phyloP scores from a whole-genome alignment of 2,797 vertebrate species.

The Pseudomugil gertrudae region DNA sequence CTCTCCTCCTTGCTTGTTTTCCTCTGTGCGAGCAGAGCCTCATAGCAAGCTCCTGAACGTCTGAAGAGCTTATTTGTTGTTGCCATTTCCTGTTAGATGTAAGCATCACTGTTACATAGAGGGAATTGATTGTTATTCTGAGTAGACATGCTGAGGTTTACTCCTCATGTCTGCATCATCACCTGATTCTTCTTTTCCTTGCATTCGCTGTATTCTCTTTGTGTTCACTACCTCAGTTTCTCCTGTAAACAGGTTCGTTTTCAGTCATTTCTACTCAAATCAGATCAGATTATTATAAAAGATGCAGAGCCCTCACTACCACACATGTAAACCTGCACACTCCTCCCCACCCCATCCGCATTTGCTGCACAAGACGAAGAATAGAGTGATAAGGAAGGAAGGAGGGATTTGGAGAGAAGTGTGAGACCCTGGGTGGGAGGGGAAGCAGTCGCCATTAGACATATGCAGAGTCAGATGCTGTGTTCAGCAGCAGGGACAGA shows the following conservation, averaged over 20 bases:
- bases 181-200: neutral
- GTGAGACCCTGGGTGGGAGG: constrained; percentile 58
- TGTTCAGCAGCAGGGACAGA: constrained; percentile 50
- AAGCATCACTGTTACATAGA: constrained; percentile 19
- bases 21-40: constrained; percentile 42
- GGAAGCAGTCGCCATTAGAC: constrained; percentile 67
- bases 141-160: constrained; percentile 32
- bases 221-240: neutral
- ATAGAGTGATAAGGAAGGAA: constrained; percentile 64
- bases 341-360: constrained; percentile 54
- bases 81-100: constrained; percentile 30
- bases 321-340: constrained; percentile 60
- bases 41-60: constrained; percentile 42
- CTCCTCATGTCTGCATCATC: constrained; percentile 7
- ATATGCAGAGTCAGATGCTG: constrained; percentile 70
- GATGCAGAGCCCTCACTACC: constrained; percentile 33
- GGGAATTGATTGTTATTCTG: constrained; percentile 26
- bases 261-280: constrained; percentile 3
- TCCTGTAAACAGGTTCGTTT: neutral
- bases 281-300: constrained; percentile 22
- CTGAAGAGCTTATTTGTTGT: constrained; percentile 35
- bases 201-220: neutral
- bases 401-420: constrained; percentile 62
- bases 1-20: constrained; percentile 60
- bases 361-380: constrained; percentile 59